These are phyloP conservation scores for Eremophila alpestris DNA, from an alignment of 2,797 vertebrate genomes.

Conservation along the genomic window DNA sequence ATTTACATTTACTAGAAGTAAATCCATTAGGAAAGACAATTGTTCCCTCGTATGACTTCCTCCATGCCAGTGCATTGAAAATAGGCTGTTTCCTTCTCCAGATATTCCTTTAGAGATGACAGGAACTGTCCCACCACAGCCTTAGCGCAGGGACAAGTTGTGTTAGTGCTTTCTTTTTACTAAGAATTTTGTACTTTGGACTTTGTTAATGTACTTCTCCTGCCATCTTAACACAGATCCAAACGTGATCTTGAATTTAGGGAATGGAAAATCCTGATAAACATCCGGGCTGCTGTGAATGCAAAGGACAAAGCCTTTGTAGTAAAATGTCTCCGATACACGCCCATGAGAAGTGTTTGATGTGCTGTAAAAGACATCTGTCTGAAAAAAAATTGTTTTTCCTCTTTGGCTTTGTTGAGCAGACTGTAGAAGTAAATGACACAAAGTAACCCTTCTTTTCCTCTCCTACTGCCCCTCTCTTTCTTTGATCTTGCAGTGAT, in stretches of 20 bases:
- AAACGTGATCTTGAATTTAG: conserved; percentile 7
- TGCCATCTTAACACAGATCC: neutral
- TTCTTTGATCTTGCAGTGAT: conserved; percentile 45
- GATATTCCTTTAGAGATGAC: neutral
- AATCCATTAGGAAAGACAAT: neutral
- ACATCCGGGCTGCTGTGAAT: conserved; percentile 4
- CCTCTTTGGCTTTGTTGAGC: conserved; percentile 28
- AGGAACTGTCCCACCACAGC: neutral
- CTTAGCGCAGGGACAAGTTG: neutral
- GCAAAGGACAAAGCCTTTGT: conserved; percentile 45
- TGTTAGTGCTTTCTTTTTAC: neutral
- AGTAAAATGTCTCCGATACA: conserved; percentile 32
- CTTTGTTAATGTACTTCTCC: neutral
- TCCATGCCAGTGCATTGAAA: neutral
- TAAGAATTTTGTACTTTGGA: neutral
- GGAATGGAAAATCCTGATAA: conserved; percentile 52
- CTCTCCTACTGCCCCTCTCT: conserved; percentile 18
- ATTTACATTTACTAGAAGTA: neutral
- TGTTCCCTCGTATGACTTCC: neutral
- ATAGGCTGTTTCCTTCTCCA: neutral
- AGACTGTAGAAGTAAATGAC: conserved; percentile 23
- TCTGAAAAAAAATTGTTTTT: conserved; percentile 17
- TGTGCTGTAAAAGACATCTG: conserved; percentile 42
- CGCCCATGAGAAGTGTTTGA: conserved; percentile 25
- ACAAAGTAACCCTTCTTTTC: conserved; percentile 44